Evolutionary conservation across 2,113 vertebrate species (phyloP).

Genomic region (Dasyprocta punctata): DNA sequence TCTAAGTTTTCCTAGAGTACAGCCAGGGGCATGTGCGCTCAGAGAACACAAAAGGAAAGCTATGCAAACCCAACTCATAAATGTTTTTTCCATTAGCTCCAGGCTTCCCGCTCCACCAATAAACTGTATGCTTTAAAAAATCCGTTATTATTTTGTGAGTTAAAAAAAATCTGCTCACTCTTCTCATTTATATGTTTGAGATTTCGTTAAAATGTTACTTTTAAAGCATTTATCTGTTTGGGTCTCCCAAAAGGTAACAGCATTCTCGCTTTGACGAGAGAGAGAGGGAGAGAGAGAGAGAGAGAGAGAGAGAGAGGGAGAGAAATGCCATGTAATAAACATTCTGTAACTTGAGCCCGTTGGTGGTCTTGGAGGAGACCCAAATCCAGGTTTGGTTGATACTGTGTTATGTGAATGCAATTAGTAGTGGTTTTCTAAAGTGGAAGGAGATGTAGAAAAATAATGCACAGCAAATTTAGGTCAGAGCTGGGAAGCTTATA

Average conservation of each 20-base stretch:
- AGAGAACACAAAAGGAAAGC: slow-evolving; percentile 48
- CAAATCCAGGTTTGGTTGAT: slow-evolving; percentile 89
- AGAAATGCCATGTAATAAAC: slow-evolving; percentile 57
- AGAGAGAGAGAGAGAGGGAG: slow-evolving; percentile 14
- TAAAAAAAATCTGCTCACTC: neutral
- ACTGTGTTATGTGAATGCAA: slow-evolving; percentile 93
- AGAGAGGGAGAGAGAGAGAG: slow-evolving; percentile 17
- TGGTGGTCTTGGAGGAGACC: slow-evolving; percentile 94
- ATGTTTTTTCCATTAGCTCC: slow-evolving; percentile 54
- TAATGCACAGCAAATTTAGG: slow-evolving; percentile 76
- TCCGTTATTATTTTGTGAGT: slow-evolving; percentile 40
- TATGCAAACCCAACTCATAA: slow-evolving; percentile 19
- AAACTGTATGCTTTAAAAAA: slow-evolving; percentile 49
- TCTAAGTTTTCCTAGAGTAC: slow-evolving; percentile 45
- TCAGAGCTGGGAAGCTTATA: slow-evolving; percentile 64
- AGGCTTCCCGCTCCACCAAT: slow-evolving; percentile 69
- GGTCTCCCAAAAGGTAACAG: slow-evolving; percentile 51
- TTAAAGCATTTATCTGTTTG: slow-evolving; percentile 59
- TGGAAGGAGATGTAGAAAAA: slow-evolving; percentile 81
- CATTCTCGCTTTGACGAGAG: slow-evolving; percentile 65
- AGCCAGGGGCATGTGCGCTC: slow-evolving; percentile 26
- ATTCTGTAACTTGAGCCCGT: slow-evolving; percentile 80
- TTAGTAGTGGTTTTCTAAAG: slow-evolving; percentile 88
- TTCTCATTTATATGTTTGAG: neutral
- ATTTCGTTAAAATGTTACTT: slow-evolving; percentile 62